Evolutionary conservation across 2,113 vertebrate species (phyloP), one percentile per base, ranked within the genome.

Genomic region (Rhinopomastus cyanomelas): DNA sequence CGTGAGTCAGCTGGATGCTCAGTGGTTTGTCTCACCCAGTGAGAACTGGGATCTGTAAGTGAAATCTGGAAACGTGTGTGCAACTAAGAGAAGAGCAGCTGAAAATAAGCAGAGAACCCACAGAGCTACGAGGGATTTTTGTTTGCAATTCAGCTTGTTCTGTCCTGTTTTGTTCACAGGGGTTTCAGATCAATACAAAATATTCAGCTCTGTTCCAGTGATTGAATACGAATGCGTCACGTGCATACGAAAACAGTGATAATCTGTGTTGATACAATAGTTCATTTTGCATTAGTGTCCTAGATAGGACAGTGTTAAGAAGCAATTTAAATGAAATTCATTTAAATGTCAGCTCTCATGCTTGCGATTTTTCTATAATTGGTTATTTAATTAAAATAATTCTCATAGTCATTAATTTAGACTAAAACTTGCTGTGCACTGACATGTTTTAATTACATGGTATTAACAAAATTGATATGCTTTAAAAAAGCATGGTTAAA

Each of bases 361-460:
- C 98, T 99, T 99, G 98, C 97, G 98, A 99, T 98, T 99, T 99
- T 99, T 99, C 98, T 99, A 98, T 99, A 99, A 99, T 99, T 99
- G 99, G 99, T 99, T 99, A 99, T 99, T 99, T 99, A 99, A 99
- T 99, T 99, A 99, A 99, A 99, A 99, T 99, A 99, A 99, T 99
- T 99, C 98, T 99, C 99, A 98, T 98, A 99, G 98, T 99, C 99
- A 99, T 99, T 99, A 99, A 99, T 99, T 99, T 98, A 98, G 98
- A 98, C 98, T 97, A 98, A 98, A 99, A 99, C 99, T 99, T 99
- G 98, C 99, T 99, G 98, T 98, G 97, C 98, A 97, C 98, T 99
- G 99, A 99, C 99, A 99, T 99, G 98, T 99, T 99, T 99, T 99
- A 99, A 99, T 99, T 99, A 99, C 99, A 99, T 99, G 99, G 99